These are phyloP conservation scores for Pelobates fuscus DNA, from an alignment of 2,113 vertebrate species.

Conservation along the genomic window DNA sequence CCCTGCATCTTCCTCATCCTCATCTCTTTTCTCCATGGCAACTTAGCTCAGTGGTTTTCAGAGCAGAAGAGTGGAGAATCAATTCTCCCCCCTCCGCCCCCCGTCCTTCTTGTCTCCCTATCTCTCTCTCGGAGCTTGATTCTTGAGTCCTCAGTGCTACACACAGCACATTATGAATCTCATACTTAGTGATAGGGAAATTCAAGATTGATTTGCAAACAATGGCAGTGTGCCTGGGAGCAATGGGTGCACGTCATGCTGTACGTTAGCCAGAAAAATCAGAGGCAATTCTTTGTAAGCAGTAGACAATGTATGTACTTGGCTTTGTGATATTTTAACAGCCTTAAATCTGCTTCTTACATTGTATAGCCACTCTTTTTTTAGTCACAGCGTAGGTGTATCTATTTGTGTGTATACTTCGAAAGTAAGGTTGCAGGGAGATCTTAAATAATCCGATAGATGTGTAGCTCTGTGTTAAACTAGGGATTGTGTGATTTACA, in stretches of 20 bases:
- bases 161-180: fast-evolving
- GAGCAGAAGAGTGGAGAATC: conserved; percentile 54
- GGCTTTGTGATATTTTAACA: too few relatives aligned
- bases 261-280: conserved; percentile 4
- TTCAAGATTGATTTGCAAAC: neutral
- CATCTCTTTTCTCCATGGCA: conserved; percentile 70
- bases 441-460: too few relatives aligned
- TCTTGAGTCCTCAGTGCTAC: conserved; percentile 37
- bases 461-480: too few relatives aligned
- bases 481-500: too few relatives aligned
- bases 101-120: conserved; percentile 41
- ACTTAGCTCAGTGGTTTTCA: conserved; percentile 61
- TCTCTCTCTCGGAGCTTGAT: conserved; percentile 31
- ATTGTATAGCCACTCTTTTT: too few relatives aligned
- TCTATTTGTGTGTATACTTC: too few relatives aligned
- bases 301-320: neutral
- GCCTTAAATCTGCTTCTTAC: too few relatives aligned
- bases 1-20: conserved; percentile 50
- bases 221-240: neutral
- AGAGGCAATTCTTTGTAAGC: conserved; percentile 21
- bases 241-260: neutral
- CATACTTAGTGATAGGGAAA: conserved; percentile 19
- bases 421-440: too few relatives aligned
- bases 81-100: conserved; percentile 53
- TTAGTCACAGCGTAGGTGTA: too few relatives aligned